Conservation (phyloP, 1,140 invertebrate species). For the Aphaenogaster rudis region DNA sequence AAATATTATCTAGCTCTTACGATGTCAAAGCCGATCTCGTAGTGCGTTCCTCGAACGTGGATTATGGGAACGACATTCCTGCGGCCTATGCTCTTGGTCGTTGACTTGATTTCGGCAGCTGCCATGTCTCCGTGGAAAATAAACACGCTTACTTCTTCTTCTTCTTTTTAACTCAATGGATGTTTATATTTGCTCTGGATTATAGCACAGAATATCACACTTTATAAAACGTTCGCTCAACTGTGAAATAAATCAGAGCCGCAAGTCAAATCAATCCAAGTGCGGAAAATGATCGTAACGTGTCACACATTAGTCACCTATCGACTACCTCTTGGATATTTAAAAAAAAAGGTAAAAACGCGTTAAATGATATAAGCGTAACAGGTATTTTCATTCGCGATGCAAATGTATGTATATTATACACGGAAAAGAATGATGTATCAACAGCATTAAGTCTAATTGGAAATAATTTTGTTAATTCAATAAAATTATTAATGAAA, state of each 20-base stretch:
- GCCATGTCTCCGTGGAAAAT: slow-evolving; percentile 12
- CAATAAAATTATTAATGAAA: too few species aligned
- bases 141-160: not conserved
- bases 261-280: not conserved
- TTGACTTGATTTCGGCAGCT: not conserved
- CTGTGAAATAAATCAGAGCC: not conserved
- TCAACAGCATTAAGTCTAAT: too few species aligned
- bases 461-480: too few species aligned
- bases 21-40: slow-evolving; percentile 94
- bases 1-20: slow-evolving; percentile 87
- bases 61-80: slow-evolving; percentile 92
- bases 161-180: not conserved
- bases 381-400: too few species aligned
- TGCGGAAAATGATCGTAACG: not conserved
- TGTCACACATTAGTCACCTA: not conserved
- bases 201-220: not conserved
- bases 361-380: too few species aligned
- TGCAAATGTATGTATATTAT: too few species aligned
- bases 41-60: slow-evolving; percentile 92
- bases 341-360: not conserved
- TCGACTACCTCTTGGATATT: not conserved
- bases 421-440: too few species aligned
- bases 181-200: not conserved
- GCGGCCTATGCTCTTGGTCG: slow-evolving; percentile 83
- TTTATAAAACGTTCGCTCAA: not conserved